Evolutionary conservation across 2,797 vertebrate species (phyloP).

Genomic region (Oceanodroma leucorhoa): DNA sequence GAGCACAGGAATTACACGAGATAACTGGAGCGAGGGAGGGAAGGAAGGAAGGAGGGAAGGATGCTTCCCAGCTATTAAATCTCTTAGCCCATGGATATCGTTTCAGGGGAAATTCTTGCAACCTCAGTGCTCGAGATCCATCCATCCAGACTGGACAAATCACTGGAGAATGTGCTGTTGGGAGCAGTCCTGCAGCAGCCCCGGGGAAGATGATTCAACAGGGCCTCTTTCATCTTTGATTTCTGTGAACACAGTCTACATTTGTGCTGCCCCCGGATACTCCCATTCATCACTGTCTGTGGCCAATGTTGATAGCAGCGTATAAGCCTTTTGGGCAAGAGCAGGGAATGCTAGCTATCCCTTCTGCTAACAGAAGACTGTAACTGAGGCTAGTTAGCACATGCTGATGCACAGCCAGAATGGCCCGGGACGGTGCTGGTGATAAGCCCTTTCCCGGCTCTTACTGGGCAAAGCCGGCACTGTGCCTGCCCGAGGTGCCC

Average conservation of each 20-base stretch:
- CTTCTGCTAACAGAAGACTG: not conserved
- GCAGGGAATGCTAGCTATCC: not conserved
- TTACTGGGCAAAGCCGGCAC: not conserved
- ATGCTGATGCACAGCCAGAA: not conserved
- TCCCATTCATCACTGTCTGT: not conserved
- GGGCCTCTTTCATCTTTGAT: not conserved
- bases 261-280: not conserved
- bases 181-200: constrained; percentile 1
- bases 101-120: not conserved
- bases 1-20: not conserved
- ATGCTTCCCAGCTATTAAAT: not conserved
- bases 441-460: not conserved
- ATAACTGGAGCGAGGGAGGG: not conserved
- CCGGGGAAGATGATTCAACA: not conserved
- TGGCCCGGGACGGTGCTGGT: accelerated
- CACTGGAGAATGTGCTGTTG: not conserved
- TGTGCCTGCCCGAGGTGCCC: not conserved
- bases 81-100: not conserved
- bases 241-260: not conserved
- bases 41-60: not conserved
- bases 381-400: not conserved
- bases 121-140: not conserved
- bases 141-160: not conserved
- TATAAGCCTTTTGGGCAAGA: not conserved
- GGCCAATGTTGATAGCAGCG: not conserved